Evolutionary conservation across 2,113 vertebrate species (phyloP).

Genomic region (Gadus macrocephalus): DNA sequence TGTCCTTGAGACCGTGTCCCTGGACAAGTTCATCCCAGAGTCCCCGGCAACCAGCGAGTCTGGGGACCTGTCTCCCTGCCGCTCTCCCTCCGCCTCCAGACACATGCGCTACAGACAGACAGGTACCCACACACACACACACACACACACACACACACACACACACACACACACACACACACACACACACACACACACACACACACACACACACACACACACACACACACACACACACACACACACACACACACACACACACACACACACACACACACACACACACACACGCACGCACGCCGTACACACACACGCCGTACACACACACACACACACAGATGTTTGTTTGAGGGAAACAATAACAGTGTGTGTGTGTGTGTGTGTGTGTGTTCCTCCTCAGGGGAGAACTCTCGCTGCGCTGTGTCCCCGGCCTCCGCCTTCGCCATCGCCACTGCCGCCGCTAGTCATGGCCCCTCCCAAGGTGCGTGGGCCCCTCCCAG

Average conservation of each 20-base stretch:
- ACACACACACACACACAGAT: not conserved
- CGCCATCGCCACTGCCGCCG: slow-evolving; percentile 88
- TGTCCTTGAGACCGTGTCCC: slow-evolving; percentile 80
- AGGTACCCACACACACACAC: slow-evolving; percentile 66
- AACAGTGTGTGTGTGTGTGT: not conserved
- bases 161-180: not conserved
- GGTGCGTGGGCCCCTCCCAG: slow-evolving; percentile 59
- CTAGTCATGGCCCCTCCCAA: slow-evolving; percentile 86
- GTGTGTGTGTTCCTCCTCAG: slow-evolving; percentile 28
- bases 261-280: not conserved
- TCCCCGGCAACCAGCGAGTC: slow-evolving; percentile 67
- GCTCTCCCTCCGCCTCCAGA: slow-evolving; percentile 84
- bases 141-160: not conserved
- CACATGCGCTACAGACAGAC: slow-evolving; percentile 83
- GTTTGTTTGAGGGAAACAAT: not conserved
- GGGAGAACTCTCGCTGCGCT: slow-evolving; percentile 80
- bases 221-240: slow-evolving; percentile 5
- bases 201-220: not conserved
- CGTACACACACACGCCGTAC: slow-evolving; percentile 7
- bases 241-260: slow-evolving; percentile 3
- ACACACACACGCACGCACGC: slow-evolving; percentile 8
- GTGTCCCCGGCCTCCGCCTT: slow-evolving; percentile 92
- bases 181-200: slow-evolving; percentile 5
- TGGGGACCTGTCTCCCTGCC: slow-evolving; percentile 81
- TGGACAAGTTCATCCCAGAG: slow-evolving; percentile 84